A percentile compares a stretch with the other conserved stretches of the same genome.
These are phyloP conservation scores for Heterocephalus glaber DNA, from an alignment of 2,113 vertebrate species.

Conservation along the genomic window DNA sequence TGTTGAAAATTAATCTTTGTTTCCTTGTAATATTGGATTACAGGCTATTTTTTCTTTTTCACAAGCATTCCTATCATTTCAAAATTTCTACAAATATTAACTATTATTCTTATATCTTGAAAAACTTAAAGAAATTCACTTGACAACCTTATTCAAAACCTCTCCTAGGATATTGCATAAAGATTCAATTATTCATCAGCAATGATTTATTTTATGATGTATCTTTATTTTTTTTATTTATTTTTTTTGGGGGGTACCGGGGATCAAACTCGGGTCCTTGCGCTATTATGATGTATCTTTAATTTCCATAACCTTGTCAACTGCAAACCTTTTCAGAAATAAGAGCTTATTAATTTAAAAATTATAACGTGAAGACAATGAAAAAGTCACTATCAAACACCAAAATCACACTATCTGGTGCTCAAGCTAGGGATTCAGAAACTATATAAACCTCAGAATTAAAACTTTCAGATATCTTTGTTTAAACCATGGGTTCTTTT, in stretches of 20 bases:
- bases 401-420: neutral
- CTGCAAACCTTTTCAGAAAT: slow-evolving; percentile 2
- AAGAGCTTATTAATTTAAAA: slow-evolving; percentile 16
- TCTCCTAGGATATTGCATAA: neutral
- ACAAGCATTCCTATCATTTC: neutral
- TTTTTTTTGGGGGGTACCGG: too few relatives aligned
- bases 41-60: neutral
- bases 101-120: neutral
- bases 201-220: neutral
- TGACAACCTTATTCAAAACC: slow-evolving; percentile 7
- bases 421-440: neutral
- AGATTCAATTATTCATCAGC: neutral
- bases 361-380: neutral
- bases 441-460: neutral
- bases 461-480: neutral
- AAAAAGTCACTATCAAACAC: slow-evolving; percentile 51
- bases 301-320: neutral
- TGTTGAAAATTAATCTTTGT: neutral
- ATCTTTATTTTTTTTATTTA: slow-evolving; percentile 52
- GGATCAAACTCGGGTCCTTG: too few relatives aligned
- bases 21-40: neutral
- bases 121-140: neutral
- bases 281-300: neutral
- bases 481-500: neutral
- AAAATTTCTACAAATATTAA: neutral